Evolutionary conservation across 2,113 vertebrate species (phyloP).

Genomic region (Ardeotis arabs): DNA sequence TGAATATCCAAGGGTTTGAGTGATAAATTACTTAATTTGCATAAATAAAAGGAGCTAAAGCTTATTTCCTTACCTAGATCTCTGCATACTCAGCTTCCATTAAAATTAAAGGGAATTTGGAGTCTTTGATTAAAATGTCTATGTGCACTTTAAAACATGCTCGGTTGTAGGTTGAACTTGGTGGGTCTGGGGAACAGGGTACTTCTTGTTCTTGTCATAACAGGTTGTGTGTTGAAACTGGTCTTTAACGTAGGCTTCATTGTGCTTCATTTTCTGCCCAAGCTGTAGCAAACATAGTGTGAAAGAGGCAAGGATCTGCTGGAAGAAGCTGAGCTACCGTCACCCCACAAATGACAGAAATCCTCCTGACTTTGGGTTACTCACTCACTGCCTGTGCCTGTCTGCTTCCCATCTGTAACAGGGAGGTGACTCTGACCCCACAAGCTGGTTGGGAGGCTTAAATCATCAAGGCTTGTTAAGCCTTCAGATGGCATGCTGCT

Average conservation of each 20-base stretch:
- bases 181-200: not conserved
- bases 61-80: not conserved
- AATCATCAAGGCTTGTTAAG: not conserved
- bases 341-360: not conserved
- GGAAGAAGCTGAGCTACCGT: not conserved
- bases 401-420: not conserved
- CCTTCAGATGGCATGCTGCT: not conserved
- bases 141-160: not conserved
- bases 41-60: not conserved
- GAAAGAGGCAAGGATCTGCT: not conserved
- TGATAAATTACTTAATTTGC: not conserved
- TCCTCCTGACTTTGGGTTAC: not conserved
- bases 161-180: not conserved
- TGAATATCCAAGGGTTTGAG: not conserved
- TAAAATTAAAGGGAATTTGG: not conserved
- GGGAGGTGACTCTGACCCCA: not conserved
- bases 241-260: not conserved
- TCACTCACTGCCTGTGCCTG: not conserved
- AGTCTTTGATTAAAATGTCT: not conserved
- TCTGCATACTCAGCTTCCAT: not conserved
- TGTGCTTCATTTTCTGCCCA: not conserved
- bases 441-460: constrained; percentile 14
- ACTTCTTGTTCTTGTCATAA: not conserved
- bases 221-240: not conserved
- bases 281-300: not conserved